Conservation (phyloP, 2,888 invertebrate genomes). For the Clusia tigrina region DNA sequence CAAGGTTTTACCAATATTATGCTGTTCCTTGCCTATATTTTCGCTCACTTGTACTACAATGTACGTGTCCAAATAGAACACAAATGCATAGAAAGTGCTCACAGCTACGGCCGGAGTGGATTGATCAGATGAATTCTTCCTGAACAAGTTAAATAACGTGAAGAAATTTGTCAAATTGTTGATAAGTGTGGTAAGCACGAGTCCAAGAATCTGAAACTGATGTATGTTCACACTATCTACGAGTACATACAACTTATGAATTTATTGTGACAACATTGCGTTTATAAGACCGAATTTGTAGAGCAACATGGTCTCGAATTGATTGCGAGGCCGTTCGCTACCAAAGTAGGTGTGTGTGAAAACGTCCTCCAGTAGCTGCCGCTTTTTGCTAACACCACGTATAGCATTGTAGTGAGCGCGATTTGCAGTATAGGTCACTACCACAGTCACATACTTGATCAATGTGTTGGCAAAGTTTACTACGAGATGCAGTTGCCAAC, state of each 20-base stretch:
- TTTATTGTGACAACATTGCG: conserved; percentile 38
- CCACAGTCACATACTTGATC: conserved; percentile 49
- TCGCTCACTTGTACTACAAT: conserved; percentile 49
- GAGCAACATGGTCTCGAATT: conserved; percentile 47
- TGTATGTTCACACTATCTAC: conserved; percentile 45
- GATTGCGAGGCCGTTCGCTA: conserved; percentile 27
- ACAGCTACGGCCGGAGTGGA: conserved; percentile 40
- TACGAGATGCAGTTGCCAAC: conserved; percentile 44
- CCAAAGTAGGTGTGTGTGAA: conserved; percentile 34
- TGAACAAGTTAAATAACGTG: conserved; percentile 50
- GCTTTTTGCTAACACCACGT: conserved; percentile 40
- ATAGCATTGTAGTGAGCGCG: conserved; percentile 44
- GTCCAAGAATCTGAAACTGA: conserved; percentile 51
- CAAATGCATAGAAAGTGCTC: conserved; percentile 44
- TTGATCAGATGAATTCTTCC: conserved; percentile 37
- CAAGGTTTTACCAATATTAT: conserved; percentile 38
- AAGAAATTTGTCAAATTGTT: conserved; percentile 52
- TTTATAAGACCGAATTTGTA: conserved; percentile 50
- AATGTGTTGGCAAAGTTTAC: conserved; percentile 49
- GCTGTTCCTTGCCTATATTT: conserved; percentile 43
- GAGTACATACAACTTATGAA: conserved; percentile 41
- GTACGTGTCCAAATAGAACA: conserved; percentile 52
- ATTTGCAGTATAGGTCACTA: conserved; percentile 50
- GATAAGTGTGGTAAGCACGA: conserved; percentile 49
- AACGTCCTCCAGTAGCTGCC: conserved; percentile 44